Base-by-base conservation (phyloP, 2,113 vertebrate genomes). In the Microcebus griseorufus region DNA sequence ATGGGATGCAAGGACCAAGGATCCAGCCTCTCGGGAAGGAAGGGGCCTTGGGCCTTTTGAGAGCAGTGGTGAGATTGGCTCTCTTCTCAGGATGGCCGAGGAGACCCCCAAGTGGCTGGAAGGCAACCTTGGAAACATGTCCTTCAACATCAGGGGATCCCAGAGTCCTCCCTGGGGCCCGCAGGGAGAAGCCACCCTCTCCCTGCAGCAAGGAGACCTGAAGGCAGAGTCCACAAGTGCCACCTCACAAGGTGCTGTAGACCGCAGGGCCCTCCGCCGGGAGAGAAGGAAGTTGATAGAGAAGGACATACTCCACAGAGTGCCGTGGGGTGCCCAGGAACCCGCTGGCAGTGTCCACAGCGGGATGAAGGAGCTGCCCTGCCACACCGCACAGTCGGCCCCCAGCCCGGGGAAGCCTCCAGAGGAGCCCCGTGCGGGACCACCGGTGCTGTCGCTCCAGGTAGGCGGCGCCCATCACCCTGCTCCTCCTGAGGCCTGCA, bases 271-370 rank as follows among this genome's bases (percentile, higher is more conserved):
- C 91, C 97, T 88, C 67, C 58, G 76, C 34, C 88, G 91, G 67
- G 98, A 98, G 88, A 98, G 98, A 51, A 98, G 76, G 64, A 97
- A 91, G 51, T 93, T 98, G 93, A 98, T 98, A 18, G 95, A 99
- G 94, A 98, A 97, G 67, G 97, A 98, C 70, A 96, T 99, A 32
- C 98, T 99, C 62, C 97, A 95, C 45, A 98, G 98, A 96, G 22
- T 96, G n/a, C 45, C 84, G 25, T 34, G 97, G 94, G 9, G 81
- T 17, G 5, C 95, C 80, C 51, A 0, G 39, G 37, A 9, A 17
- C 13, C 90, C 3, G 45, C 81, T 67, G 20, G 48, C 53, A 27
- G 48, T 4, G 73, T 60, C 14, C 55, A 14, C 0, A 62, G 23
- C 0, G 1, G 4, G 23, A 37, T 32, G 20, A 82, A 89, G 55